Percentiles rank a stretch among this genome's conserved stretches.
Conservation (phyloP, 2,113 vertebrate genomes). For the Melanerpes aurifrons region DNA sequence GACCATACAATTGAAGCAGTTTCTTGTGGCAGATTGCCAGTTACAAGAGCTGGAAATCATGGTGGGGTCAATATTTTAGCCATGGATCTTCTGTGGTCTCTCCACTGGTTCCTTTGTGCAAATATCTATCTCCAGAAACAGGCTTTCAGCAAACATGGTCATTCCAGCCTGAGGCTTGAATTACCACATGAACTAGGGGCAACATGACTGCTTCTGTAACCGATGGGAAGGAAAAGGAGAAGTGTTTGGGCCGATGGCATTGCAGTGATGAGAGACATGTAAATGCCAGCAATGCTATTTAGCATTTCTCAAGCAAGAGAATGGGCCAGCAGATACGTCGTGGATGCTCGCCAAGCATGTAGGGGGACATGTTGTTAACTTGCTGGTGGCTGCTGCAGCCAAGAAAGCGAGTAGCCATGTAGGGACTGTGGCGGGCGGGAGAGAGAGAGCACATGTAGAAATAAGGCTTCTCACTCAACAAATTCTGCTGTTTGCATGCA, state of each 20-base stretch:
- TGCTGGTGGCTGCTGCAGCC: constrained; percentile 70
- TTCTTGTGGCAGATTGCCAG: background rate
- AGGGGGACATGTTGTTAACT: constrained; percentile 72
- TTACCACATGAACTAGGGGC: accelerated
- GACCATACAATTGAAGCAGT: background rate
- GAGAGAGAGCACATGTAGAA: constrained; percentile 63
- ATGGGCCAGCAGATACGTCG: constrained; percentile 60
- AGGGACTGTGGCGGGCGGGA: constrained; percentile 53
- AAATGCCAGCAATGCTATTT: constrained; percentile 64
- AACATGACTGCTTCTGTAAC: accelerated
- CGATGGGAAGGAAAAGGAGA: background rate
- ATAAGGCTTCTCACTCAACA: constrained; percentile 67
- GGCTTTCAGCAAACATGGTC: background rate
- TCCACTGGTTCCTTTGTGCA: background rate
- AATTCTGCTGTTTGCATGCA: constrained; percentile 65
- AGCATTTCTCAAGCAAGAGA: constrained; percentile 63
- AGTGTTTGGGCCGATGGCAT: constrained; percentile 40
- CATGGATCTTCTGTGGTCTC: background rate
- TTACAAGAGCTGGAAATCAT: background rate
- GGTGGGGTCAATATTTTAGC: background rate
- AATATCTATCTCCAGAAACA: background rate
- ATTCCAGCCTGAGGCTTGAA: background rate
- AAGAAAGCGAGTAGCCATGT: constrained; percentile 68
- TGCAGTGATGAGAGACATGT: constrained; percentile 32
- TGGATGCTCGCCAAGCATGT: constrained; percentile 66